phyloP scores from a whole-genome alignment of 1,140 invertebrate genomes.

The Neomicropteryx cornuta region DNA sequence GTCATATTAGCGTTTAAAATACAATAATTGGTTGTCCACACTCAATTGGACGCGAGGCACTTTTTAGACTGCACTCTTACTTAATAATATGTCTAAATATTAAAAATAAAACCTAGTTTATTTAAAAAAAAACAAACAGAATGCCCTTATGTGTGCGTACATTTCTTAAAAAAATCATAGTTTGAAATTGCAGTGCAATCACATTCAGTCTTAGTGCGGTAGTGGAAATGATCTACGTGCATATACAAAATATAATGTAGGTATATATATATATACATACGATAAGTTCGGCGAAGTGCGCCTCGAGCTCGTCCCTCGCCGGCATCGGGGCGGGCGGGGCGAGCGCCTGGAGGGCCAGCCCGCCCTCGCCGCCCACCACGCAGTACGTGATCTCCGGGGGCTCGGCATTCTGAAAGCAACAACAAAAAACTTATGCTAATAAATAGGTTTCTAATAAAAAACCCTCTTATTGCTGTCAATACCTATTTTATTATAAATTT shows the following conservation, averaged over 20 bases:
- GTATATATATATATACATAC: conserved; percentile 40
- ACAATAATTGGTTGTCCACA: too few species aligned
- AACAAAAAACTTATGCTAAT: conserved; percentile 10
- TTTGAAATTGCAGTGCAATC: too few species aligned
- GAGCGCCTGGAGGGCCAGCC: conserved; percentile 72
- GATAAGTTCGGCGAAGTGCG: conserved; percentile 88
- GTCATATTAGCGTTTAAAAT: too few species aligned
- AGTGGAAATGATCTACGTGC: too few species aligned
- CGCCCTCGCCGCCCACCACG: conserved; percentile 78
- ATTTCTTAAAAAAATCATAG: too few species aligned
- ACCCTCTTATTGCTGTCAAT: too few species aligned
- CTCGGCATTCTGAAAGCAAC: conserved; percentile 65
- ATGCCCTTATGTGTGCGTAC: too few species aligned
- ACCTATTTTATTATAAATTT: too few species aligned
- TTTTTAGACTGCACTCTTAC: background rate
- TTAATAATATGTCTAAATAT: background rate
- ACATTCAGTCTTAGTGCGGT: too few species aligned
- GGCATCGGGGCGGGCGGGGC: conserved; percentile 86
- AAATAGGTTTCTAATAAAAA: too few species aligned
- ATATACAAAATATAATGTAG: background rate
- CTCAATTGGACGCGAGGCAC: too few species aligned
- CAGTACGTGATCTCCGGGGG: conserved; percentile 85
- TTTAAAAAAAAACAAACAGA: too few species aligned
- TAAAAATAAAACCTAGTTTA: background rate
- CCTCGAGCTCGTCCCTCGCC: conserved; percentile 80